Evolutionary conservation across 2,797 vertebrate species (phyloP), one percentile per base, ranked within the genome.

Genomic region (Acanthopagrus latus): DNA sequence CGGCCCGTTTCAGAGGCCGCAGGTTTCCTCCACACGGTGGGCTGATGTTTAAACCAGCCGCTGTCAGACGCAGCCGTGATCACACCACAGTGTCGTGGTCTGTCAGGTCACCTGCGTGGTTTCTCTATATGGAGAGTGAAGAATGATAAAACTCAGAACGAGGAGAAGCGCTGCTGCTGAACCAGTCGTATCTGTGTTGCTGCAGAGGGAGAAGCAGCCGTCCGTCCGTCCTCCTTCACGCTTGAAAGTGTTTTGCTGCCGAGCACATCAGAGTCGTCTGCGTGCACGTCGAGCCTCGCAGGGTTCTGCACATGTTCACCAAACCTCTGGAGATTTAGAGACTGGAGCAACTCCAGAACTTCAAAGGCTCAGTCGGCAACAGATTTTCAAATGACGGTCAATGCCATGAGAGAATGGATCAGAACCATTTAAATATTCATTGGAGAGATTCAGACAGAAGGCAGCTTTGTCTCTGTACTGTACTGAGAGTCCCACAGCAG

Each of bases 311-410:
- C 79, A 66, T 85, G 78, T 83, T 85, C 69, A 64, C 78, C 46
- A 74, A 84, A 46, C 25, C 87, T 88, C 83, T 41, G 74, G 74
- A 89, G 89, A 85, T 84, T 88, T 84, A 57, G 52, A 66, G 79
- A 76, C 73, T 85, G 65, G 76, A 81, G 69, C 46, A 33, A 63
- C 75, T 74, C 85, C 74, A 88, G 64, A 63, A 74, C 85, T 88
- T 92, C 88, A 92, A 86, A 90, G 89, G 75, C 78, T 83, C 71
- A 55, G 65, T n/a, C 74, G 78, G 87, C 78, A 86, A 71, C 64
- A 69, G 41, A 74, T 76, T 84, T 83, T 89, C 66, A 86, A 85
- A 90, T 83, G 82, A 70, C 2, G 68, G 38, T 64, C 83, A 76
- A 5, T 56, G 68, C 70, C 72, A 27, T 65, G 59, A 82, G 82